Conservation (phyloP, 1,140 invertebrate species). For the Lepidurus packardi region DNA sequence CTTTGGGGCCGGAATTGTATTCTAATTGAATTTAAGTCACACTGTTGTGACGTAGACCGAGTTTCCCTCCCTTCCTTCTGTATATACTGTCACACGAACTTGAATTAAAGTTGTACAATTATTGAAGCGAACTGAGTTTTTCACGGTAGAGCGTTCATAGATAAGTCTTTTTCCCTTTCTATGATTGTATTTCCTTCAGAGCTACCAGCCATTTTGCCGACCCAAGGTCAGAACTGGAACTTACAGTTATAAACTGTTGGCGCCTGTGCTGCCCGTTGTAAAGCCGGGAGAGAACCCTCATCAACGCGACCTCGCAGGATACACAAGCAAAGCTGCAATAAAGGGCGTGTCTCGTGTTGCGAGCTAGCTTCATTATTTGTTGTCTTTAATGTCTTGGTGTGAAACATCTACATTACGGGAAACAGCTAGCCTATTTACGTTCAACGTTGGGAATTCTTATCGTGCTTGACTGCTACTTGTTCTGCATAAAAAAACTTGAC, state of each 20-base stretch:
- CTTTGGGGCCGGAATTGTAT: neutral
- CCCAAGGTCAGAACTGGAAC: neutral
- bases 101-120: neutral
- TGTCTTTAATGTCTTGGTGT: neutral
- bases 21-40: neutral
- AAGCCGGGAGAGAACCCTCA: neutral
- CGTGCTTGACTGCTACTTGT: neutral
- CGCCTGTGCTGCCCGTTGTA: neutral
- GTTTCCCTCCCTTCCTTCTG: neutral
- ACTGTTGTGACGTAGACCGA: no score
- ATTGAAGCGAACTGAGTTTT: neutral
- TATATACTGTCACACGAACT: neutral
- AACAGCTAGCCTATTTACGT: neutral
- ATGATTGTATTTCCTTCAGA: neutral
- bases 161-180: neutral
- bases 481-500: neutral
- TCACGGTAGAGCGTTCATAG: no score
- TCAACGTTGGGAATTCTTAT: neutral
- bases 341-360: constrained; percentile 2
- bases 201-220: neutral
- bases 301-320: constrained; percentile 5
- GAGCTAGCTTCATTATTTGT: constrained; percentile 3
- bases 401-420: neutral
- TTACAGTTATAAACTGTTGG: neutral
- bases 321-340: neutral